Evolutionary conservation across 2,888 invertebrate genomes (phyloP), one percentile per base, ranked within the genome.

Genomic region (Strigamia transsilvanica): DNA sequence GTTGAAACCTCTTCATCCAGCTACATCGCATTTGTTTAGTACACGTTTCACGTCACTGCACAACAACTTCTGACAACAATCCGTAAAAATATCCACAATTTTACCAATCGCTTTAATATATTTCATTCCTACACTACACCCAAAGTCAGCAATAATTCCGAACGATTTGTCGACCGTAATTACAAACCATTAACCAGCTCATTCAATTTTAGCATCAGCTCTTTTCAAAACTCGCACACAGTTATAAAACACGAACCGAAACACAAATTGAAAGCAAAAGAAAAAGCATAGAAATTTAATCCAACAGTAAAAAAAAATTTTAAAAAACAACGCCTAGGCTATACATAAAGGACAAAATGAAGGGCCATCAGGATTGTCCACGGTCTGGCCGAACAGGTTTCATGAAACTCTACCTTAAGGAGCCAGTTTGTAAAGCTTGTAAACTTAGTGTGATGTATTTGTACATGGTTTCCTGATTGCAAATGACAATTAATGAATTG

Each of bases 401-500:
- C 13, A n/a, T 66, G 21, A 6, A 73, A 73, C 73, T 6, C 0
- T 38, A 4, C 73, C 73, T 73, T 56, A 21, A 18, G 56, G 18
- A 56, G 56, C 56, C 56, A 56, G 56, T 56, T 56, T 56, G 56
- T 56, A 56, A 6, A 38, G 18, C 3, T 18, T 56, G 56, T 56
- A 56, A 56, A 56, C 9, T 56, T n/a, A 56, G n/a, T 27, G 15
- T 56, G 56, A 56, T 56, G 56, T 56, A 56, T 56, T 56, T 56
- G 56, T 56, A 56, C 56, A 56, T 9, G n/a, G 56, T 56, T 56
- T 56, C 56, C 21, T 56, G 73, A 73, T 73, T 73, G 73, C 27
- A 12, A 73, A 73, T 15, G 73, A 73, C 73, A 32, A 73, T 73
- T 73, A 73, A 32, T 23, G 73, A 73, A 73, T 32, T 32, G 27